These are phyloP conservation scores for Mionectes olivaceus DNA, from an alignment of 2,797 vertebrate genomes.

Conservation along the genomic window DNA sequence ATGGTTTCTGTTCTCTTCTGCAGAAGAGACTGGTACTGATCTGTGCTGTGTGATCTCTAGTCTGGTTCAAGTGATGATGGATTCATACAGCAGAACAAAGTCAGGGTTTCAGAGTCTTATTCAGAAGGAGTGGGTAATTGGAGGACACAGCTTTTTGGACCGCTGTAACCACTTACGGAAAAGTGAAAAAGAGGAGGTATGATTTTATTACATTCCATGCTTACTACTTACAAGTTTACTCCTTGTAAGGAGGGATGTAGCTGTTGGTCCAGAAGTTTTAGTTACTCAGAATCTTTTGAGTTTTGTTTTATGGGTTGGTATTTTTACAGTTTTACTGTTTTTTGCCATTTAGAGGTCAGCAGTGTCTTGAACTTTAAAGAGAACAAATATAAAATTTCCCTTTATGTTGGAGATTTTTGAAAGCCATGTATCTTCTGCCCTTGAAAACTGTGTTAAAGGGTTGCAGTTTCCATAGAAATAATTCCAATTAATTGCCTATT, in stretches of 20 bases:
- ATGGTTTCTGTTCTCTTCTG: background rate
- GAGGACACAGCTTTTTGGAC: conserved; percentile 87
- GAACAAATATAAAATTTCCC: background rate
- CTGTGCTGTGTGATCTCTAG: conserved; percentile 88
- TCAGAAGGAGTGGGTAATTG: conserved; percentile 90
- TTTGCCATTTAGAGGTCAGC: background rate
- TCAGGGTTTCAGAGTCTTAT: conserved; percentile 88
- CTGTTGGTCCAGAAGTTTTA: background rate
- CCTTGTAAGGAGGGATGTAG: background rate
- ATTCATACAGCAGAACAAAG: conserved; percentile 85
- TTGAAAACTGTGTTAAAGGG: background rate
- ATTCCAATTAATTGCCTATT: background rate
- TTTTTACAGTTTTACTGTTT: background rate
- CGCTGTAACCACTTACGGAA: conserved; percentile 87
- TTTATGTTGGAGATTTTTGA: background rate
- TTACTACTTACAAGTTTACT: background rate
- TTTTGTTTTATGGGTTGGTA: background rate
- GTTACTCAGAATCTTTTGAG: background rate
- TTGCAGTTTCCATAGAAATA: background rate
- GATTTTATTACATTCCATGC: background rate
- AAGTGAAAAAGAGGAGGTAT: conserved; percentile 87
- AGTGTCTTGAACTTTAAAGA: no score
- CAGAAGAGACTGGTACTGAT: conserved; percentile 82
- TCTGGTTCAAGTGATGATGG: conserved; percentile 91
- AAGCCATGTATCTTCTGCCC: rapidly evolving